Percentiles rank a stretch among this genome's conserved stretches.
phyloP scores from a whole-genome alignment of 1,140 invertebrate genomes.

The Bradynema listronoti region DNA sequence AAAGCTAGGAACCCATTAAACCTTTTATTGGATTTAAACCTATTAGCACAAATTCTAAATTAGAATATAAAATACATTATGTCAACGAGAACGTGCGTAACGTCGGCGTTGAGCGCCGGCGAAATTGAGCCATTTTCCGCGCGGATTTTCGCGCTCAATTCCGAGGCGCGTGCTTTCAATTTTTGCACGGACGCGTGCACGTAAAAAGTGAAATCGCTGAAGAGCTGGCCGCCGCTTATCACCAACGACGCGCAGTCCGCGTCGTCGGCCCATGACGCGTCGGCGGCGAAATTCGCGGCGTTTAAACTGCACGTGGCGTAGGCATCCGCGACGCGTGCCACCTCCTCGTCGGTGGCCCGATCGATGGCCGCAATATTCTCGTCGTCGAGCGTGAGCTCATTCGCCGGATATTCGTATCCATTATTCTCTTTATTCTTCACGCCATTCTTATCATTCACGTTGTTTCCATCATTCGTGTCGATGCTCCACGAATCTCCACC shows the following conservation, averaged over 20 bases:
- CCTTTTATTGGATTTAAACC: no score
- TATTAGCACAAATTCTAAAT: no score
- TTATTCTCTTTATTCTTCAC: background rate
- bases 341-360: background rate
- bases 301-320: no score
- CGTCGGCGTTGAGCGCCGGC: constrained; percentile 5
- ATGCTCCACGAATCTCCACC: no score
- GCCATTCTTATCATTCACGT: no score
- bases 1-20: no score
- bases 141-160: constrained; percentile 30
- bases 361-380: background rate
- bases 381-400: no score
- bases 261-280: background rate
- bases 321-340: background rate
- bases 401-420: no score
- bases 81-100: constrained; percentile 34
- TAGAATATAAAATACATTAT: no score
- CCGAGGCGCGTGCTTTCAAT: no score
- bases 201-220: constrained; percentile 12
- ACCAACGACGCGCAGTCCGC: background rate
- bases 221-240: constrained; percentile 6
- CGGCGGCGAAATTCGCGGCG: background rate
- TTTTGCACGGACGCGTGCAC: background rate
- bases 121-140: constrained; percentile 15
- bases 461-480: no score